phyloP scores from a whole-genome alignment of 2,888 invertebrate genomes.

The Patella depressa region DNA sequence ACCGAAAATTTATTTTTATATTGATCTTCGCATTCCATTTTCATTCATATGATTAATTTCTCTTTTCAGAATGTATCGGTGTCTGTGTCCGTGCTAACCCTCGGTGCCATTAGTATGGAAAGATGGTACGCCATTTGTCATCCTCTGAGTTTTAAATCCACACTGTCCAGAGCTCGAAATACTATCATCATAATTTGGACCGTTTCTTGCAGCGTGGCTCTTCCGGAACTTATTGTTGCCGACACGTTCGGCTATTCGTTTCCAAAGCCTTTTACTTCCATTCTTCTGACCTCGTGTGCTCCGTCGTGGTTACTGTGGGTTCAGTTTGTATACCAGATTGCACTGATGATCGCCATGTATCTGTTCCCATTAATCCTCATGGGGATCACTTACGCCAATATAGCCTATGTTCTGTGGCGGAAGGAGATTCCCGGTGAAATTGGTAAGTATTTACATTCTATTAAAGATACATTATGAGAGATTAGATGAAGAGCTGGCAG shows the following conservation, averaged over 20 bases:
- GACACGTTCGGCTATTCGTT: slow-evolving; percentile 28
- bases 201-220: slow-evolving; percentile 75
- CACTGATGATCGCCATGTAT: slow-evolving; percentile 57
- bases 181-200: slow-evolving; percentile 88
- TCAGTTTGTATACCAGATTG: slow-evolving; percentile 57
- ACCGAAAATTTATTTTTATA: too few species aligned
- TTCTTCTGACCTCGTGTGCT: slow-evolving; percentile 21
- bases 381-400: slow-evolving; percentile 61
- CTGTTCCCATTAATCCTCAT: slow-evolving; percentile 64
- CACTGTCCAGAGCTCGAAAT: slow-evolving; percentile 84
- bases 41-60: neutral
- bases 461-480: neutral
- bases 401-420: slow-evolving; percentile 64
- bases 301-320: slow-evolving; percentile 37
- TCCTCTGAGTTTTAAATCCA: slow-evolving; percentile 89
- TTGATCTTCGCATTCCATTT: too few species aligned
- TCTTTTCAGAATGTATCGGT: slow-evolving; percentile 90
- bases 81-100: slow-evolving; percentile 89
- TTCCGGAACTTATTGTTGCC: slow-evolving; percentile 51
- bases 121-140: slow-evolving; percentile 96
- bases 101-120: slow-evolving; percentile 93
- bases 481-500: too few species aligned
- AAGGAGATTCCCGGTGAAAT: slow-evolving; percentile 51
- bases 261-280: slow-evolving; percentile 14
- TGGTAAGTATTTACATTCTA: neutral